Evolutionary conservation across 2,888 invertebrate species (phyloP), one percentile per base, ranked within the genome.

Genomic region (Leptopilina drosophilae): DNA sequence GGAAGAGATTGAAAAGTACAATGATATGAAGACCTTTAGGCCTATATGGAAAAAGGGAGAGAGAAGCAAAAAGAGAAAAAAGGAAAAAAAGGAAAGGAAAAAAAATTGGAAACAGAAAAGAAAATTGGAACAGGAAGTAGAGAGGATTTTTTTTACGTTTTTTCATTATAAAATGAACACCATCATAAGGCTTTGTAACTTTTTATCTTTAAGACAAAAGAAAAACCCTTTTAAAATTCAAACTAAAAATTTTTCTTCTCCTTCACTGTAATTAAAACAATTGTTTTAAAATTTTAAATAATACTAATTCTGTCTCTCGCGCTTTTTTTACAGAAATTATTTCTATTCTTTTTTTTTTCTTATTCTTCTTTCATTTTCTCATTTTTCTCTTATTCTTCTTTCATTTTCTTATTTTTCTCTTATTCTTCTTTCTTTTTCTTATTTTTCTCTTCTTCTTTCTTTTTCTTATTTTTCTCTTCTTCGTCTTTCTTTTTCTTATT

Each of bases 91-190:
- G 46, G 9, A 9, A 46, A 9, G 9, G 46, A 46, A 46, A 9
- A 9, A 46, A 9, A n/a, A n/a, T n/a, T 9, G 46, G 9, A 46
- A 46, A 56, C 12, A 53, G 69, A 49, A 69, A 73, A 14, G 33
- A 73, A 73, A 73, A 73, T 73, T 73, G 69, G 69, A 73, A 73
- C 69, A 73, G 69, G 69, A 73, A 73, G 53, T 33, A 33, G 56
- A 33, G 69, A 26, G 56, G 49, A 12, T 8, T 49, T 42, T 42
- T 73, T 33, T 53, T 26, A 5, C 49, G 53, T 53, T 56, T 73
- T 73, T 73, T 73, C 69, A 73, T 73, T 73, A 69, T 33, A 56
- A 49, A 73, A 73, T 56, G 53, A 56, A 56, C 53, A 20, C 33
- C 56, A n/a, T 33, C 33, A 53, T 33, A 73, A 73, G 69, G 69